Evolutionary conservation across 2,888 invertebrate species (phyloP), one percentile per base, ranked within the genome.

Genomic region (Andrena minutula): DNA sequence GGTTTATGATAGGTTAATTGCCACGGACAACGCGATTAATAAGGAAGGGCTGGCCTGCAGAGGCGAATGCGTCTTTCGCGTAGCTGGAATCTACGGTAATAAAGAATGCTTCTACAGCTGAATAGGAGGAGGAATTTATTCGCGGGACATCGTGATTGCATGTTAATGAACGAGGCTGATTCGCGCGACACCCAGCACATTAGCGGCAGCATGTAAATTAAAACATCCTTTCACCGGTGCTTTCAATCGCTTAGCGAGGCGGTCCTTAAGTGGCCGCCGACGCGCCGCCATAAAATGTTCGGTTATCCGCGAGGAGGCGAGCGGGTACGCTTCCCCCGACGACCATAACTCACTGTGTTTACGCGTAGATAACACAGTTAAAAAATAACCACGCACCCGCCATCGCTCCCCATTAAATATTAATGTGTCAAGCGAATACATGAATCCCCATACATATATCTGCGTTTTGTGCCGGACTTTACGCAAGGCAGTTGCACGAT

Each of bases 361-460:
- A 81, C 86, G 69, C 78, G 81, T 83, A 82, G 79, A 86, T 87
- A 87, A 84, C 79, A 49, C 64, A 60, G 61, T 61, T 69, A 75
- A 85, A 86, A 64, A 86, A 70, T 74, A 79, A 75, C 51, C 73
- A 41, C 28, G 63, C 28, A 10, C 74, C 56, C 30, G 76, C 64
- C 23, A 61, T 75, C 35, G 68, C 61, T 70, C 49, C 30, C 60
- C 82, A 80, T 89, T 87, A 87, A 84, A 89, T 89, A 89, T 89
- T 89, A 89, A 89, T 85, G 68, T 72, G 75, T 79, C 77, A 68
- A 49, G 71, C 30, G 84, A 83, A 85, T 84, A 74, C 74, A 73
- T 73, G 84, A 84, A 79, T 78, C 79, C 66, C 53, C 65, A 78
- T 63, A 64, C 76, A 68, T 65, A 64, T 78, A 68, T 65, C 16